A percentile compares a stretch with the other conserved stretches of the same genome.
Evolutionary conservation across 2,888 invertebrate genomes (phyloP).

Genomic region (Troides helena): DNA sequence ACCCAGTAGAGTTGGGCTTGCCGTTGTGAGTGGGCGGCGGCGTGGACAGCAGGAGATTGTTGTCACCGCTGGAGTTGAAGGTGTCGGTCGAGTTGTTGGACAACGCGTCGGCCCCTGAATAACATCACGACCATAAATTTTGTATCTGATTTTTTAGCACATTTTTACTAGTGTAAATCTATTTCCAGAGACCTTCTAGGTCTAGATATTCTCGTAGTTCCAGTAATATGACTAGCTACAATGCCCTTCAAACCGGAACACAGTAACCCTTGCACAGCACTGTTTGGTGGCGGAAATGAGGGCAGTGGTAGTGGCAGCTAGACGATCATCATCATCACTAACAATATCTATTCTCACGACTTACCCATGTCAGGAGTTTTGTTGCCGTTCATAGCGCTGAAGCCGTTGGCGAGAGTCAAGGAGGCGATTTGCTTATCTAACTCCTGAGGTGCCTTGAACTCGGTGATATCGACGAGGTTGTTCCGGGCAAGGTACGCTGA

Average conservation of each 20-base stretch:
- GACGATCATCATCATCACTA: too few relatives aligned
- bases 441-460: slow-evolving; percentile 65
- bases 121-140: too few relatives aligned
- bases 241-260: too few relatives aligned
- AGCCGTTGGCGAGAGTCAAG: slow-evolving; percentile 64
- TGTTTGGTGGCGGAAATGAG: too few relatives aligned
- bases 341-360: slow-evolving; percentile 15
- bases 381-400: slow-evolving; percentile 56
- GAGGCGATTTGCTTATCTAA: slow-evolving; percentile 64
- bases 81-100: slow-evolving; percentile 73
- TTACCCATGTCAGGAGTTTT: slow-evolving; percentile 58
- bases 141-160: too few relatives aligned
- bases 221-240: too few relatives aligned
- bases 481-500: slow-evolving; percentile 66
- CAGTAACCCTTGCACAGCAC: too few relatives aligned
- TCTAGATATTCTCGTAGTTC: too few relatives aligned
- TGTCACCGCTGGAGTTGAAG: slow-evolving; percentile 65
- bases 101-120: slow-evolving; percentile 56
- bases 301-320: too few relatives aligned
- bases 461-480: slow-evolving; percentile 62
- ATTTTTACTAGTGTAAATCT: too few relatives aligned
- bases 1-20: slow-evolving; percentile 58
- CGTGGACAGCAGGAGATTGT: slow-evolving; percentile 63
- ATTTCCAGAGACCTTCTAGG: too few relatives aligned
- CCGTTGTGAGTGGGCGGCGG: slow-evolving; percentile 71